Conservation (phyloP, 2,888 invertebrate species). For the Drosophila mayaguana region DNA sequence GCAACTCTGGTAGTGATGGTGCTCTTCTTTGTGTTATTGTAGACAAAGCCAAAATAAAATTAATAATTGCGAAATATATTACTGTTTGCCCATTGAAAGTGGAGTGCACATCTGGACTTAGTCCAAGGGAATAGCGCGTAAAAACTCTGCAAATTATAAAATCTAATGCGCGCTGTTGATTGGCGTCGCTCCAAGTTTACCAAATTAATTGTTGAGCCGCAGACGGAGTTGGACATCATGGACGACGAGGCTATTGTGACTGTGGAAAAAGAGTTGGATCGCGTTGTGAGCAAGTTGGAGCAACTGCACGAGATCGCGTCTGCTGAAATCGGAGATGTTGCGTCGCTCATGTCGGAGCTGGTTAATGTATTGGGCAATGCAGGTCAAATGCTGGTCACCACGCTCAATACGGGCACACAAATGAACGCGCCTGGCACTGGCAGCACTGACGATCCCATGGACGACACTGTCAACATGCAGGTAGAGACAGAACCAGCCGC, state of each 20-base stretch:
- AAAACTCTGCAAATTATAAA: constrained; percentile 19
- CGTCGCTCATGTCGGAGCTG: constrained; percentile 81
- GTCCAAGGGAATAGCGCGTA: constrained; percentile 3
- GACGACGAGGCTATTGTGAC: constrained; percentile 84
- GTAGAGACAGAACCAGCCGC: constrained; percentile 85
- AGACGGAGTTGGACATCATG: constrained; percentile 43
- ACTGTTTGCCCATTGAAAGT: background rate
- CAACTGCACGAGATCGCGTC: constrained; percentile 83
- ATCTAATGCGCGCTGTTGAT: constrained; percentile 59
- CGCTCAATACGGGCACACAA: constrained; percentile 81
- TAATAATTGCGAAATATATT: constrained; percentile 12
- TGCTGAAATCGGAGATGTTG: constrained; percentile 82
- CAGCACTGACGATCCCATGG: constrained; percentile 77
- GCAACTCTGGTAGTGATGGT: constrained; percentile 57
- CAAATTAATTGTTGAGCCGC: constrained; percentile 48
- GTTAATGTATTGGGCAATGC: constrained; percentile 78
- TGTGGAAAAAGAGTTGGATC: constrained; percentile 85
- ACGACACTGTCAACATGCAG: constrained; percentile 79
- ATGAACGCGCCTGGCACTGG: constrained; percentile 62
- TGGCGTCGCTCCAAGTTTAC: constrained; percentile 63
- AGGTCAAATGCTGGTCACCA: constrained; percentile 74
- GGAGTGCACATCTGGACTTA: constrained; percentile 10
- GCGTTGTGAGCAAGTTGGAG: constrained; percentile 83
- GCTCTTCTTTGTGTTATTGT: constrained; percentile 69
- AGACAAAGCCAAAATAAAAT: constrained; percentile 60